Percentiles rank a stretch among this genome's conserved stretches.
These are phyloP conservation scores for Cordilura impudica DNA, from an alignment of 2,888 invertebrate species.

Conservation along the genomic window DNA sequence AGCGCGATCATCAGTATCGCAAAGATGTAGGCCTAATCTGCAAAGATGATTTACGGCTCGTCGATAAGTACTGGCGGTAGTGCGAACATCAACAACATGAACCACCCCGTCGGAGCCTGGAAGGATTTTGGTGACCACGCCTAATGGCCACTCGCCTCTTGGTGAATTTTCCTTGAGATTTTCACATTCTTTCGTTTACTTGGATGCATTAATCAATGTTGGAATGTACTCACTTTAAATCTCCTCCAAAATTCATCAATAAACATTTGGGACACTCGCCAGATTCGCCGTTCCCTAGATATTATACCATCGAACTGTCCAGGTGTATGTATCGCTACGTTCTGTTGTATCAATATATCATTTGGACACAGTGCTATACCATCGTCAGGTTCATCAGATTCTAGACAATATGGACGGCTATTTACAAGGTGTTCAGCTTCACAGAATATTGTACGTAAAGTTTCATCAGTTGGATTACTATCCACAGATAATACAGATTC, in stretches of 20 bases:
- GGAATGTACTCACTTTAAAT: slow-evolving; percentile 38
- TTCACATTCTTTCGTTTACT: slow-evolving; percentile 25
- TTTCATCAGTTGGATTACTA: slow-evolving; percentile 62
- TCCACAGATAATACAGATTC: slow-evolving; percentile 49
- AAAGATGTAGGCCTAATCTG: not conserved
- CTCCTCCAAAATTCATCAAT: slow-evolving; percentile 51
- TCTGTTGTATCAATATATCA: slow-evolving; percentile 17
- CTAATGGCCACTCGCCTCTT: slow-evolving; percentile 42
- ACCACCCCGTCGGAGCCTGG: slow-evolving; percentile 39
- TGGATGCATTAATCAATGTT: slow-evolving; percentile 29
- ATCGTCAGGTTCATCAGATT: slow-evolving; percentile 39
- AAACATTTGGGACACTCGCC: slow-evolving; percentile 40
- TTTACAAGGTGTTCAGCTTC: slow-evolving; percentile 50
- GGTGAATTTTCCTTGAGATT: slow-evolving; percentile 34
- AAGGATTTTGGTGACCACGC: slow-evolving; percentile 29
- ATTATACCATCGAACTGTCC: slow-evolving; percentile 11
- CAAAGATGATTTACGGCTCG: slow-evolving; percentile 18
- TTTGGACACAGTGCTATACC: slow-evolving; percentile 13
- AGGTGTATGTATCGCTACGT: slow-evolving; percentile 3
- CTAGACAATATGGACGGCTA: slow-evolving; percentile 31
- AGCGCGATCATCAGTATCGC: not conserved
- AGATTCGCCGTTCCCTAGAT: slow-evolving; percentile 16
- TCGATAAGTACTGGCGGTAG: slow-evolving; percentile 11
- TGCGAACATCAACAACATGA: slow-evolving; percentile 33
- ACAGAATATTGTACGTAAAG: slow-evolving; percentile 31